Evolutionary conservation across 1,140 invertebrate genomes (phyloP).

Genomic region (Bacillus rossius): DNA sequence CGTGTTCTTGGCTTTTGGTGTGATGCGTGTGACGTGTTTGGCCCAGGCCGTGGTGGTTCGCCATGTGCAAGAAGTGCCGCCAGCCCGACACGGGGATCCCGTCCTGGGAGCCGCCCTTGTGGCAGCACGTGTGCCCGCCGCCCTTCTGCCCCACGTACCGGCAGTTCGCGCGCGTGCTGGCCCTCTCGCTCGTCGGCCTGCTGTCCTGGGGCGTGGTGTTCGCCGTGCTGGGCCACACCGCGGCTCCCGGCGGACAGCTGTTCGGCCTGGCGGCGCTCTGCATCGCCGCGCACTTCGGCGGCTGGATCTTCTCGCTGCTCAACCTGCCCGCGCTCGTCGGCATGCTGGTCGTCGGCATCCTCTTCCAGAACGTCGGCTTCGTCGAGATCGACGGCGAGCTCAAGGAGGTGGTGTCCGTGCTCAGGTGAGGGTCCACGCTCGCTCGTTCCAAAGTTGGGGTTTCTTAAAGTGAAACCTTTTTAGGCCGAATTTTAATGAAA

Average conservation of each 20-base stretch:
- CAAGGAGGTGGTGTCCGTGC: slow-evolving; percentile 52
- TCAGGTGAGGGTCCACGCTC: slow-evolving; percentile 48
- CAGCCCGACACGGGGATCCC: slow-evolving; percentile 56
- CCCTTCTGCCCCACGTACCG: slow-evolving; percentile 75
- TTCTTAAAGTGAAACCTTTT: too few species aligned
- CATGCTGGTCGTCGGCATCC: slow-evolving; percentile 75
- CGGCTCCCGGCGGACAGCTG: slow-evolving; percentile 69
- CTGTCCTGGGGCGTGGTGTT: slow-evolving; percentile 70
- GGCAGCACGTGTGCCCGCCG: slow-evolving; percentile 69
- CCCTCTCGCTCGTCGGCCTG: slow-evolving; percentile 62
- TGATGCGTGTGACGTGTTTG: not conserved
- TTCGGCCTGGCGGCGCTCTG: slow-evolving; percentile 70
- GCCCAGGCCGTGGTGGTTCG: slow-evolving; percentile 63
- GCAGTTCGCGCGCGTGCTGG: slow-evolving; percentile 64
- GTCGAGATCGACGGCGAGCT: slow-evolving; percentile 61
- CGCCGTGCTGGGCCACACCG: slow-evolving; percentile 64
- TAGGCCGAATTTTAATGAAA: too few species aligned
- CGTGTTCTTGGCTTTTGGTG: too few species aligned
- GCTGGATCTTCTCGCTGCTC: slow-evolving; percentile 68
- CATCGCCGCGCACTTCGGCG: slow-evolving; percentile 73
- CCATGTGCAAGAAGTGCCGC: slow-evolving; percentile 63
- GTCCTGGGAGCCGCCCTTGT: slow-evolving; percentile 70
- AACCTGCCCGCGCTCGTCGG: slow-evolving; percentile 80
- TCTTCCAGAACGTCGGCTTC: slow-evolving; percentile 72
- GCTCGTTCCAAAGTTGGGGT: too few species aligned